Base-by-base conservation (phyloP, 2,888 invertebrate species). In the Dicyrtomina minuta region DNA sequence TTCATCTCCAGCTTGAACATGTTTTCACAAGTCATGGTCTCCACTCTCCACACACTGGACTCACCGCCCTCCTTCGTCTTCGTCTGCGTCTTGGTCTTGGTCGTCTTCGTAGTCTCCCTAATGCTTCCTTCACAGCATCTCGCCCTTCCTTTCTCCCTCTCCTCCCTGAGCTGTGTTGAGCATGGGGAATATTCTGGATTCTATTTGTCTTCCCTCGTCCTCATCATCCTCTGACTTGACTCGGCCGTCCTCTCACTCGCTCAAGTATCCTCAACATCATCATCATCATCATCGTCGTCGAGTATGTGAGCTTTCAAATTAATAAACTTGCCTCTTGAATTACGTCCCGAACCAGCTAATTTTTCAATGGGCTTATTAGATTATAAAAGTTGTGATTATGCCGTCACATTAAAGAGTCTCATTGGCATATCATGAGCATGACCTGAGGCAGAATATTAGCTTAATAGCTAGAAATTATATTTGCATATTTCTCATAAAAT, bases 311-410 rank as follows among this genome's bases (percentile, higher is more conserved):
- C 41, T n/a, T 64, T 51, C 39, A 51, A 64, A 64, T 64, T 64
- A 64, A 64, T 64, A 64, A 64, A 64, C 26, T 51, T 53, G 64
- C 64, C 64, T 49, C 64, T 55, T 64, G 64, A 53, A 64, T 64
- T 64, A 64, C 64, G 64, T 33, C 39, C 39, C 51, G 46, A 58
- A 64, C 51, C 26, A 26, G 46, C 51, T 33, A 49, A 51, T 60
- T 43, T 22, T 60, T 60, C 43, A 60, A 60, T 17, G 41, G 60
- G 26, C 27, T n/a, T 33, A 49, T 64, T 49, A 64, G 41, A 46
- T 64, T 33, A 51, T 51, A 64, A 26, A 55, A 64, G 51, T 64
- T 51, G 53, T 64, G 64, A 64, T 51, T 51, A 41, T 15, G 51
- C 64, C 49, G 64, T 64, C 64, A 64, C 33, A 64, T 64, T 51